Evolutionary conservation across 2,113 vertebrate species (phyloP).

Genomic region (Erythrocercus mccallii): DNA sequence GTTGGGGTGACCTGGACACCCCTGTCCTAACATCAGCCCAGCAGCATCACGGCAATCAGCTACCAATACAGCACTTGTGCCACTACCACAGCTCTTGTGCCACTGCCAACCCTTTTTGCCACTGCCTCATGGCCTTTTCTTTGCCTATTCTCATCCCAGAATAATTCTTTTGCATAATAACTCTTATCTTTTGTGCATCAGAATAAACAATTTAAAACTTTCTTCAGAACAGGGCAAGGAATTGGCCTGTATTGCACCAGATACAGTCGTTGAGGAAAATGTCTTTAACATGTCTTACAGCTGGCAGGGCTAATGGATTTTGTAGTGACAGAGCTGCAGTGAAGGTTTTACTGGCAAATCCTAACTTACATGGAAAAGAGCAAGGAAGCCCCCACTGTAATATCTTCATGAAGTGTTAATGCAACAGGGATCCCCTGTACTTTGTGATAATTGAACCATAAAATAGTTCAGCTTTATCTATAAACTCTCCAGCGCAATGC

Average conservation of each 20-base stretch:
- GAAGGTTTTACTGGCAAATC: slow-evolving; percentile 1
- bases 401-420: slow-evolving; percentile 38
- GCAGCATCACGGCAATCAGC: background rate
- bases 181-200: background rate
- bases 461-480: slow-evolving; percentile 75
- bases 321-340: background rate
- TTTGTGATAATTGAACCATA: slow-evolving; percentile 62
- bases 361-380: background rate
- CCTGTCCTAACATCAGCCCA: background rate
- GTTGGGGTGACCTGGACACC: background rate
- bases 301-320: background rate
- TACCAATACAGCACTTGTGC: background rate
- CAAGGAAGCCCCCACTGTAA: background rate
- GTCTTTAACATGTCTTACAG: background rate
- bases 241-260: background rate
- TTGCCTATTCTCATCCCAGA: background rate
- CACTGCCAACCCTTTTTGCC: background rate
- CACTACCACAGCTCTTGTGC: background rate
- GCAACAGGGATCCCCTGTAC: slow-evolving; percentile 28
- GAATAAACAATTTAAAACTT: background rate
- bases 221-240: background rate
- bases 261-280: background rate
- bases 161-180: background rate
- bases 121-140: background rate
- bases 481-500: slow-evolving; percentile 53